These are phyloP conservation scores for Euborellia annulipes DNA, from an alignment of 1,140 invertebrate species.

Conservation along the genomic window DNA sequence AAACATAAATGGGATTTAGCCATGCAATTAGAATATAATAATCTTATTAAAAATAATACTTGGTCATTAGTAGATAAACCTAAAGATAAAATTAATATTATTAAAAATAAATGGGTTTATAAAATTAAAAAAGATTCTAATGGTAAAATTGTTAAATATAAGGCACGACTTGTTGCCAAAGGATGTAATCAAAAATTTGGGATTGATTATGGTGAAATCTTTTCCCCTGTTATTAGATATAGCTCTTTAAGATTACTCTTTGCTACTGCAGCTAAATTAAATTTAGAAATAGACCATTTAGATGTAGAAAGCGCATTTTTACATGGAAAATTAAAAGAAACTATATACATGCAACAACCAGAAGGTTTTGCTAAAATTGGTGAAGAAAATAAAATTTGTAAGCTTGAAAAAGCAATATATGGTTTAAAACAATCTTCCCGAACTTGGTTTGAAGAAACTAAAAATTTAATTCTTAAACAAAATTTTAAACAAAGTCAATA, in stretches of 20 bases:
- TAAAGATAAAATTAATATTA: slow-evolving; percentile 1
- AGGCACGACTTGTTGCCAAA: slow-evolving; percentile 27
- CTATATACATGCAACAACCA: slow-evolving; percentile 25
- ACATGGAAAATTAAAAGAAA: slow-evolving; percentile 23
- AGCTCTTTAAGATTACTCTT: slow-evolving; percentile 13
- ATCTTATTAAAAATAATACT: slow-evolving; percentile 22
- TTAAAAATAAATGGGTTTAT: slow-evolving; percentile 25
- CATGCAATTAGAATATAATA: slow-evolving; percentile 24
- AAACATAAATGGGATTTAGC: slow-evolving; percentile 20
- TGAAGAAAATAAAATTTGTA: slow-evolving; percentile 21
- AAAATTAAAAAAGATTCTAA: slow-evolving; percentile 19
- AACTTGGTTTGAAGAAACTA: slow-evolving; percentile 19
- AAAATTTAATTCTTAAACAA: slow-evolving; percentile 13
- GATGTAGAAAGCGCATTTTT: slow-evolving; percentile 26
- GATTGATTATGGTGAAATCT: slow-evolving; percentile 20
- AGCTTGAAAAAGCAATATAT: slow-evolving; percentile 26
- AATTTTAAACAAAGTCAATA: slow-evolving; percentile 19
- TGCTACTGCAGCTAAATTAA: slow-evolving; percentile 6
- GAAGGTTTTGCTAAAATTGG: slow-evolving; percentile 19
- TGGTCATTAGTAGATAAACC: slow-evolving; percentile 23
- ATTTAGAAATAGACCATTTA: slow-evolving; percentile 11
- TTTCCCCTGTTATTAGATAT: slow-evolving; percentile 16
- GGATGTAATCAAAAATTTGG: slow-evolving; percentile 16
- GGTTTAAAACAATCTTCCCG: slow-evolving; percentile 25
- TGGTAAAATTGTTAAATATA: slow-evolving; percentile 19